Evolutionary conservation across 2,888 invertebrate species (phyloP), one percentile per base, ranked within the genome.

Genomic region (Nebria brevicollis): DNA sequence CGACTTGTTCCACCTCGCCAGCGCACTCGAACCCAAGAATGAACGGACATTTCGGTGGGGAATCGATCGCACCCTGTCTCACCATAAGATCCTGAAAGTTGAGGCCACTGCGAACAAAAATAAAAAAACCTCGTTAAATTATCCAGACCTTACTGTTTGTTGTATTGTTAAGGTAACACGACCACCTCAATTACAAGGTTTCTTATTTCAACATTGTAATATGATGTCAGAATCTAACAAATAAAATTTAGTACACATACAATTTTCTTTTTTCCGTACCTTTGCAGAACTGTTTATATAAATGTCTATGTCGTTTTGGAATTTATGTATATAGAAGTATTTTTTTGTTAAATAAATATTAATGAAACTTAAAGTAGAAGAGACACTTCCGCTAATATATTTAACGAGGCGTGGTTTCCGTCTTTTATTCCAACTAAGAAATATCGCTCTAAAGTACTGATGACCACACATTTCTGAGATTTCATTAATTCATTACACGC

Each of bases 31-130:
- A 95, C 82, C 97, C 97, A 87, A 96, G 92, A 87, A 95, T 95
- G 90, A 96, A 94, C 4, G 97, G 97, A 5, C 95, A 95, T 90
- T 97, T 97, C n/a, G 96, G 96, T 0, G 95, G 94, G 11, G 95
- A 94, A 88, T 96, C 96, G 85, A 96, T 94, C 82, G 95, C 94
- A 5, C 96, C 97, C 89, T 96, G 95, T 72, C 96, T 92, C 82
- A 95, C 95, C 93, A 97, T 96, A 90, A 97, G 89, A 87, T 97
- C 97, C 90, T 95, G 94, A 92, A 97, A 97, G 90, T 96, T 96
- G 85, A 97, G 90, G 20, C 96, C 96, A 88, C 97, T 97, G 92
- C 81, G 93, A 93, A 88, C 89, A 90, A 84, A 85, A 88, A 81
- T 82, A 13, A 77, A 81, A 75, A 68, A 70, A 72, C 34, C 7